Conservation (phyloP, 2,113 vertebrate species). For the Amphiprion percula region DNA sequence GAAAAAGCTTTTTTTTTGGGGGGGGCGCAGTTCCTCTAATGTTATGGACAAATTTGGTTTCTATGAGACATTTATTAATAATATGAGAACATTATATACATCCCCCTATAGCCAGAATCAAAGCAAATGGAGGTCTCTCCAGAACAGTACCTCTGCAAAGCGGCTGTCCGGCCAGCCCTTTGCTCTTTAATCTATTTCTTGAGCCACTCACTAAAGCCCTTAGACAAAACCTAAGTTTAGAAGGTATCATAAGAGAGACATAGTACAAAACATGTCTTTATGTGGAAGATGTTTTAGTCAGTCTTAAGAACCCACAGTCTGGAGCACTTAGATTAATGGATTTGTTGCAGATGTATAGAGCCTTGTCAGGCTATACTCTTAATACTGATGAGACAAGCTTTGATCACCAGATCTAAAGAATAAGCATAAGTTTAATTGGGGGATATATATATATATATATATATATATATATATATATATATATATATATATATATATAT, state of each 20-base stretch:
- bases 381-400: background rate
- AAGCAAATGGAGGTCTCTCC: too few species aligned
- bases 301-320: background rate
- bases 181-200: background rate
- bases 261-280: background rate
- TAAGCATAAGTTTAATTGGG: too few species aligned
- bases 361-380: background rate
- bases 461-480: too few species aligned
- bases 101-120: too few species aligned
- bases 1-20: background rate
- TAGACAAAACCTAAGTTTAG: background rate
- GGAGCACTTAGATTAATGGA: background rate
- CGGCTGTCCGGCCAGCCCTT: background rate
- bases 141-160: background rate
- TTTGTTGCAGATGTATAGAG: background rate
- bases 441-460: too few species aligned
- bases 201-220: background rate
- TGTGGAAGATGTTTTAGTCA: background rate
- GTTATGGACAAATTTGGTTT: background rate
- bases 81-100: too few species aligned
- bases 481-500: too few species aligned
- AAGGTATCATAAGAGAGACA: background rate
- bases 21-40: background rate
- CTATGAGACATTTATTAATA: too few species aligned
- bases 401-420: too few species aligned